A percentile compares a stretch with the other conserved stretches of the same genome.
phyloP scores from a whole-genome alignment of 2,797 vertebrate genomes.

The Pyrocephalus nanus region DNA sequence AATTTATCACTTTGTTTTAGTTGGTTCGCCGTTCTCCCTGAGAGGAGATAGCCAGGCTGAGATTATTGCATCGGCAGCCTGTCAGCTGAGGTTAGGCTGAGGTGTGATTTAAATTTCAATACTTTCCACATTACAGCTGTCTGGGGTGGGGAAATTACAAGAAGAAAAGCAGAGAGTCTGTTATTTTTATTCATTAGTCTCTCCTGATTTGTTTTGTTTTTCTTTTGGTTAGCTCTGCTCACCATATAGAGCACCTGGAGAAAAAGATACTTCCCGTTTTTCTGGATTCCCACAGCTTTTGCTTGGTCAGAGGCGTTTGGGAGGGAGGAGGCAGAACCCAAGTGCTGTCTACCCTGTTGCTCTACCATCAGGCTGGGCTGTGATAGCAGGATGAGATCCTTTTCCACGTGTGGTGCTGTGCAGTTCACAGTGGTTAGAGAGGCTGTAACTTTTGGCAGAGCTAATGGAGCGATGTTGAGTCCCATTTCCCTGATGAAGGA shows the following conservation, averaged over 20 bases:
- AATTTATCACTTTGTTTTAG: slow-evolving; percentile 79
- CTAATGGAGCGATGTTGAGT: background rate
- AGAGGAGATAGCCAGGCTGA: slow-evolving; percentile 74
- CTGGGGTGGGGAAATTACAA: slow-evolving; percentile 62
- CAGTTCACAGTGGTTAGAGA: background rate
- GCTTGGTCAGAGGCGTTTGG: background rate
- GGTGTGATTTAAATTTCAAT: slow-evolving; percentile 78
- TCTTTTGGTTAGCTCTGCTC: background rate
- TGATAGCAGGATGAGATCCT: background rate
- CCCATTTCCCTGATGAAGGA: background rate
- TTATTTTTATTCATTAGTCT: slow-evolving; percentile 53
- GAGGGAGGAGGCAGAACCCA: background rate
- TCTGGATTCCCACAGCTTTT: background rate
- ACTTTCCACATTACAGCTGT: slow-evolving; percentile 70
- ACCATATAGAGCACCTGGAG: background rate
- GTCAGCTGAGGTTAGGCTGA: slow-evolving; percentile 67
- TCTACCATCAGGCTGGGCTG: background rate
- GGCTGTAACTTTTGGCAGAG: background rate
- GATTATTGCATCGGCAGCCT: slow-evolving; percentile 65
- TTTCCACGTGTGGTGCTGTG: background rate
- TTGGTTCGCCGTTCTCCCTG: slow-evolving; percentile 69
- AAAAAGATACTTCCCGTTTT: background rate
- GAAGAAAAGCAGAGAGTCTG: slow-evolving; percentile 37
- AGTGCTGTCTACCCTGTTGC: background rate
- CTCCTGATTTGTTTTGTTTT: slow-evolving; percentile 33